phyloP scores from a whole-genome alignment of 2,797 vertebrate genomes.

The Eleutherodactylus coqui region DNA sequence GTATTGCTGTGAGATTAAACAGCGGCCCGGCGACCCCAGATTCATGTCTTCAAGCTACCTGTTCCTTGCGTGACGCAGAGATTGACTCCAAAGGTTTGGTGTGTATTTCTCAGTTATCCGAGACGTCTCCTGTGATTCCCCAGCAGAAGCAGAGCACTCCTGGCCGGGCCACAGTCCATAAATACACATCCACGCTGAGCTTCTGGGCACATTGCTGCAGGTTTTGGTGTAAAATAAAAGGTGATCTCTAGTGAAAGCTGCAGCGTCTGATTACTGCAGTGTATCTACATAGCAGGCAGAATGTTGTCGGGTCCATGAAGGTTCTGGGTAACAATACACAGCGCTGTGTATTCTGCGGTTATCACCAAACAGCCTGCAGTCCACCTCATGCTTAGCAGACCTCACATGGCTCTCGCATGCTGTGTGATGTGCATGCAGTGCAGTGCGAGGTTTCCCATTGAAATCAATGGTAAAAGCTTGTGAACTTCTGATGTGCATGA shows the following conservation, averaged over 20 bases:
- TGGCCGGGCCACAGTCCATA: background rate
- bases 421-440: no score
- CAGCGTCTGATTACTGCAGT: no score
- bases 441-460: no score
- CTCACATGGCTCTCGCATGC: no score
- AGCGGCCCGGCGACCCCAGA: background rate
- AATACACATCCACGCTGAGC: background rate
- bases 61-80: background rate
- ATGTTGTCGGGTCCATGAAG: no score
- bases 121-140: background rate
- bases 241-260: background rate
- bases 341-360: no score
- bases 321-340: no score
- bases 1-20: background rate
- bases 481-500: no score
- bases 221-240: background rate
- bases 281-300: no score
- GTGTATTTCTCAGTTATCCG: background rate
- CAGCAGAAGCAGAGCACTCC: background rate
- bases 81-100: background rate
- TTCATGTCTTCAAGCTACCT: background rate
- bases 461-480: no score
- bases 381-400: no score
- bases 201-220: background rate
- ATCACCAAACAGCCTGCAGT: no score